Base-by-base conservation (phyloP, 2,888 invertebrate species). In the Anodontia alba region DNA sequence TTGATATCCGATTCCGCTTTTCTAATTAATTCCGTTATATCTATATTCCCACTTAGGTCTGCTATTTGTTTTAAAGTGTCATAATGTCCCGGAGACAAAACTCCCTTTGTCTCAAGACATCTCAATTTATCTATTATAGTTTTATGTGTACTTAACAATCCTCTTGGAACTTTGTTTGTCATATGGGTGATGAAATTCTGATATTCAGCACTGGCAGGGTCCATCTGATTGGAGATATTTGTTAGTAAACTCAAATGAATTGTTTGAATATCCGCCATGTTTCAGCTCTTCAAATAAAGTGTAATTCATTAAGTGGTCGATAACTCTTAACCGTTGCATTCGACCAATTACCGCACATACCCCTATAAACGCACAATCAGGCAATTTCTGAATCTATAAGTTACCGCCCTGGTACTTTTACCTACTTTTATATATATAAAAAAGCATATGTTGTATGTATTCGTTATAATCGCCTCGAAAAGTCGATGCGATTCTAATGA, bases 141-240 rank as follows among this genome's bases (percentile, higher is more conserved):
- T 10, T 36, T 67, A 36, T 67, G 33, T n/a, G 36, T 10, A 67
- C 67, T 67, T 12, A 67, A 23, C 3, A 67, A n/a, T 20, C 67
- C 67, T 67, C 23, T 67, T 20, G 67, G 67, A 42, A 67, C 67
- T 23, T 26, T 36, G 36, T 36, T 36, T 20, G 36, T 67, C 67
- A 67, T 67, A 23, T 36, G 67, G 7, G 8, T 36, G 2, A 36
- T n/a, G 12, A 36, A 67, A 42, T 42, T 67, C 12, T 67, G 10
- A 20, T 67, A 67, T 23, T 67, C 67, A 2, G 67, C 3, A 67
- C 67, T 67, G 3, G 15, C 29, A 3, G 38, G 67, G 36, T 67
- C 67, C 3, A 67, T 12, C 3, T 36, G 7, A 38, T 67, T 38
- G 10, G 67, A 67, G 2, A 67, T 67, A 42, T 36, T n/a, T 12